phyloP scores from a whole-genome alignment of 2,888 invertebrate species.

The Synanthedon formicaeformis region DNA sequence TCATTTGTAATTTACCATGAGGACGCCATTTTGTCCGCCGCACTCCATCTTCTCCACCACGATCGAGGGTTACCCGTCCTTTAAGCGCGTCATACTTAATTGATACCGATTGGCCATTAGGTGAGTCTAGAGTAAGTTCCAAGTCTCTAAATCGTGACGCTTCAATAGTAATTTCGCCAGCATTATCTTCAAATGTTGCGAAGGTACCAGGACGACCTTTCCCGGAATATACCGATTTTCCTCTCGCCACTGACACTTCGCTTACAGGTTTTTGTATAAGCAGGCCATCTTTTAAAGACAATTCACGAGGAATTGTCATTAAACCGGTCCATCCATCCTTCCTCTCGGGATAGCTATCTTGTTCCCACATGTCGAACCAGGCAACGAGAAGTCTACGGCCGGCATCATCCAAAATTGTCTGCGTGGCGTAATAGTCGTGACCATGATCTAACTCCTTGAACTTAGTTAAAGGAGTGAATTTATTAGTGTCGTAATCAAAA shows the following conservation, averaged over 20 bases:
- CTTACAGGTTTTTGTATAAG: constrained; percentile 36
- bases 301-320: constrained; percentile 41
- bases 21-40: constrained; percentile 41
- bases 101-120: constrained; percentile 15
- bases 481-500: constrained; percentile 35
- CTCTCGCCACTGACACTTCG: constrained; percentile 19
- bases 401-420: constrained; percentile 30
- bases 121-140: constrained; percentile 26
- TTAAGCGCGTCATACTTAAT: constrained; percentile 24
- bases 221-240: constrained; percentile 17
- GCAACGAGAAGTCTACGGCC: constrained; percentile 39
- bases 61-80: constrained; percentile 32
- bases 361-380: constrained; percentile 61
- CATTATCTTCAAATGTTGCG: constrained; percentile 23
- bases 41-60: constrained; percentile 39
- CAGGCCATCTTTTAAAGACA: constrained; percentile 25
- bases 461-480: constrained; percentile 27
- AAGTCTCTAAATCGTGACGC: constrained; percentile 18
- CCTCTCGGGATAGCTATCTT: constrained; percentile 36
- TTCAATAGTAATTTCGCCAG: constrained; percentile 31
- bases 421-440: constrained; percentile 59
- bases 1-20: constrained; percentile 15
- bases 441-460: constrained; percentile 47
- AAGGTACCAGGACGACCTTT: constrained; percentile 11
- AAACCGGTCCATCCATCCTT: constrained; percentile 48